Conservation (phyloP, 2,113 vertebrate genomes). For the Melanerpes formicivorus region DNA sequence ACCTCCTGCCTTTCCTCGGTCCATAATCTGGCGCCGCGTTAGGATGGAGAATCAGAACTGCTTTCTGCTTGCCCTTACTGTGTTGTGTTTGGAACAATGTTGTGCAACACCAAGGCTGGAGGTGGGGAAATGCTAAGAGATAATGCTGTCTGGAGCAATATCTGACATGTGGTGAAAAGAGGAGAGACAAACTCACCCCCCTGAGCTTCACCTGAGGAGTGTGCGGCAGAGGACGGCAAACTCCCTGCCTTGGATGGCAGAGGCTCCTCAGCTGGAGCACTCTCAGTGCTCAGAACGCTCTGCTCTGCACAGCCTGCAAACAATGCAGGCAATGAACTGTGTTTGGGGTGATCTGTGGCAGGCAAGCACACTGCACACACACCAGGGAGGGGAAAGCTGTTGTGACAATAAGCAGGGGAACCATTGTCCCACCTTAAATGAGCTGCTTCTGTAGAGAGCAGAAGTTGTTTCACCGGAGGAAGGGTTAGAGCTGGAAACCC, state of each 20-base stretch:
- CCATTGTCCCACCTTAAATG: slow-evolving; percentile 11
- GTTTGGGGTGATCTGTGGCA: not conserved
- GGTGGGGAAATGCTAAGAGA: slow-evolving; percentile 64
- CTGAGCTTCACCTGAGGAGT: not conserved
- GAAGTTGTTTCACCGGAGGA: slow-evolving; percentile 8
- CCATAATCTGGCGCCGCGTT: slow-evolving; percentile 56
- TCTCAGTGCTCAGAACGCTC: not conserved
- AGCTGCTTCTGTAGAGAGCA: not conserved
- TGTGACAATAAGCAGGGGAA: slow-evolving; percentile 1
- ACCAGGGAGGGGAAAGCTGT: not conserved
- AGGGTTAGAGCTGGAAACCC: slow-evolving; percentile 2
- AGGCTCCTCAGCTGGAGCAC: not conserved
- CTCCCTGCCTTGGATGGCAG: not conserved
- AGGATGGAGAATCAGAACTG: slow-evolving; percentile 57
- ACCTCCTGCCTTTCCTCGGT: slow-evolving; percentile 53
- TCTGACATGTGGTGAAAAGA: slow-evolving; percentile 39
- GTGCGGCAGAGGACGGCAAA: slow-evolving; percentile 12
- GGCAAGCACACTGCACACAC: not conserved
- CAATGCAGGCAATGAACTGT: not conserved
- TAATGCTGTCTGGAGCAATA: slow-evolving; percentile 64
- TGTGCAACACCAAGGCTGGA: slow-evolving; percentile 47
- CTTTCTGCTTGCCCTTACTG: slow-evolving; percentile 63
- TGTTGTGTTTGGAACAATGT: slow-evolving; percentile 57
- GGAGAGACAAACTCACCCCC: slow-evolving; percentile 46
- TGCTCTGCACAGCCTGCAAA: not conserved